Evolutionary conservation across 2,888 invertebrate species (phyloP).

Genomic region (Miltochrista miniata): DNA sequence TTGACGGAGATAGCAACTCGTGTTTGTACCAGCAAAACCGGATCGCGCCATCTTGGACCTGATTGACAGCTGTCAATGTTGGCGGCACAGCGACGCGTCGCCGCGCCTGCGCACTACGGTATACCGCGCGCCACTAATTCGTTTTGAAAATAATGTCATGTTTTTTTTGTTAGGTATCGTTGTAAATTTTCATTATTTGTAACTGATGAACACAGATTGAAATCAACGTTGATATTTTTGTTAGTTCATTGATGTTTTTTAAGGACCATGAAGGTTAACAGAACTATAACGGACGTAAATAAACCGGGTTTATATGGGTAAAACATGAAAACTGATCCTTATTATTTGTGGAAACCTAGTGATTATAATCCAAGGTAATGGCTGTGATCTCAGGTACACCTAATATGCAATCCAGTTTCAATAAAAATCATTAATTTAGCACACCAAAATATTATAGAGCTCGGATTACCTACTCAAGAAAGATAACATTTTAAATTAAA

Average conservation of each 20-base stretch:
- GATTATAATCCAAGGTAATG: too few relatives aligned
- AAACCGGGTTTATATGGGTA: too few relatives aligned
- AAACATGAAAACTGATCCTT: too few relatives aligned
- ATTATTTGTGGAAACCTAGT: too few relatives aligned
- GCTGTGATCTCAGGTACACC: too few relatives aligned
- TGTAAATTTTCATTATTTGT: conserved; percentile 1
- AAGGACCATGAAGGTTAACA: too few relatives aligned
- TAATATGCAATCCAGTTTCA: too few relatives aligned
- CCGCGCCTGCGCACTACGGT: conserved; percentile 67
- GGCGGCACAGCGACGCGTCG: conserved; percentile 80
- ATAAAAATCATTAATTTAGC: too few relatives aligned
- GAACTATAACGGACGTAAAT: too few relatives aligned
- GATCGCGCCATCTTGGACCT: conserved; percentile 79
- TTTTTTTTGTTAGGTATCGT: conserved; percentile 16
- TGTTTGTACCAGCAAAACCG: conserved; percentile 62
- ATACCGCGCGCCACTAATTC: conserved; percentile 65
- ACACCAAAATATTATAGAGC: too few relatives aligned
- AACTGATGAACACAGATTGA: not conserved
- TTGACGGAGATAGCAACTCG: conserved; percentile 56
- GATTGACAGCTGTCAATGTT: conserved; percentile 83
- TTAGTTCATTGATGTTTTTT: not conserved
- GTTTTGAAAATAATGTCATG: conserved; percentile 49
- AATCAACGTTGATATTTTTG: conserved; percentile 3
- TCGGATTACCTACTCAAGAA: too few relatives aligned
- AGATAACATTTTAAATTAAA: too few relatives aligned